Evolutionary conservation across 2,797 vertebrate species (phyloP).

Genomic region (Heliangelus exortis): DNA sequence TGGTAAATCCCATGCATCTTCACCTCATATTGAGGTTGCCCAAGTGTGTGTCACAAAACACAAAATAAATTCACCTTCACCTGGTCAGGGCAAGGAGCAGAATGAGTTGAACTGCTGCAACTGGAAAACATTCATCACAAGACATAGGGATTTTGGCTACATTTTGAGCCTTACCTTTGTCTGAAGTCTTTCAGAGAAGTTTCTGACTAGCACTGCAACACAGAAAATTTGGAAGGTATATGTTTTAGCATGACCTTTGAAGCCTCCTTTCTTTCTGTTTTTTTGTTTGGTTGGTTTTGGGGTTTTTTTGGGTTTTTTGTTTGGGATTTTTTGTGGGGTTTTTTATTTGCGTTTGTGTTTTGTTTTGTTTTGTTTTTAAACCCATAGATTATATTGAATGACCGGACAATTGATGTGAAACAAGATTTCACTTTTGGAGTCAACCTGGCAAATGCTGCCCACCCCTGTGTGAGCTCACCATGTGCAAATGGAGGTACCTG

Average conservation of each 20-base stretch:
- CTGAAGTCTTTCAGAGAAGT: background rate
- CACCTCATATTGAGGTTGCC: background rate
- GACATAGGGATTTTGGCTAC: background rate
- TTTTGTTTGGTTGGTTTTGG: background rate
- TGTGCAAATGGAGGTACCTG: conserved; percentile 93
- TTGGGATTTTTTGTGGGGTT: background rate
- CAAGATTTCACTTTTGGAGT: conserved; percentile 83
- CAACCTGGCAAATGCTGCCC: conserved; percentile 88
- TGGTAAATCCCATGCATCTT: background rate
- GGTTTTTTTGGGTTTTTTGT: background rate
- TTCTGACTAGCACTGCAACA: background rate
- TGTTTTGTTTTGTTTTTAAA: background rate
- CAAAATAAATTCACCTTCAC: background rate
- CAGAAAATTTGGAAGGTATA: background rate
- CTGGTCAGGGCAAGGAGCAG: background rate
- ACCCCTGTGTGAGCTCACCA: conserved; percentile 88
- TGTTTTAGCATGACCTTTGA: background rate
- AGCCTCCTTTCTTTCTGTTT: too few species aligned
- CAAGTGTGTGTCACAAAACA: background rate
- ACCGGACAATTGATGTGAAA: conserved; percentile 84
- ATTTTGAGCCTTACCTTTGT: background rate
- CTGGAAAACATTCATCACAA: background rate
- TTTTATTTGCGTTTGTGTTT: background rate
- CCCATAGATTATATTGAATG: conserved; percentile 90
- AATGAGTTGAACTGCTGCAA: background rate